A percentile compares a stretch with the other conserved stretches of the same genome.
Evolutionary conservation across 2,113 vertebrate genomes (phyloP).

Genomic region (Calonectris borealis): DNA sequence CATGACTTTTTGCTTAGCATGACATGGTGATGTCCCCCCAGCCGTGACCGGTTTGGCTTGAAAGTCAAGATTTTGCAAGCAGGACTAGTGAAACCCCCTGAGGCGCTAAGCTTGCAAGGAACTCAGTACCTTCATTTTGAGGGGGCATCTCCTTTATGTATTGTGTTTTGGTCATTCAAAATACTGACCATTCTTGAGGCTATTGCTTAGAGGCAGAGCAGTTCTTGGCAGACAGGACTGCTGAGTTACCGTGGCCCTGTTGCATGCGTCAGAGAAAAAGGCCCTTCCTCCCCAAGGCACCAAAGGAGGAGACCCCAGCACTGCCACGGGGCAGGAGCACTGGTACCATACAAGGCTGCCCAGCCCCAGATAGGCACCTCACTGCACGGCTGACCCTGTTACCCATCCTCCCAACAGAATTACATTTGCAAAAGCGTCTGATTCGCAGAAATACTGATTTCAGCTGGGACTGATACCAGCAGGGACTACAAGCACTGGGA

Average conservation of each 20-base stretch:
- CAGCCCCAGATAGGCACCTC: background rate
- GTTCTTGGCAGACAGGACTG: background rate
- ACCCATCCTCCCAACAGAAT: background rate
- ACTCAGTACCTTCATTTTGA: background rate
- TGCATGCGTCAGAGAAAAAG: background rate
- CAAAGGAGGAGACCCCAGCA: background rate
- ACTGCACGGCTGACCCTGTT: background rate
- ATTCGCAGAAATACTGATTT: background rate
- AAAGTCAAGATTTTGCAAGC: slow-evolving; percentile 46
- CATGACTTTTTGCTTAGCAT: background rate
- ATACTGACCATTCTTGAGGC: background rate
- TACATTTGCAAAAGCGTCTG: background rate
- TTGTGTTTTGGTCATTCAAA: background rate
- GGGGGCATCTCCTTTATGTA: background rate
- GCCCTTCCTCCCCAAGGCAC: background rate
- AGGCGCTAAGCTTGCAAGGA: background rate
- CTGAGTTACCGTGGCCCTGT: background rate
- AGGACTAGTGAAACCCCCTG: background rate
- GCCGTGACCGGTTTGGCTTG: slow-evolving; percentile 1
- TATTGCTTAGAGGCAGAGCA: background rate
- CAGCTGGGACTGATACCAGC: background rate
- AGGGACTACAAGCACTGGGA: background rate
- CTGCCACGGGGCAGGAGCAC: background rate
- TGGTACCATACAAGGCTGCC: background rate
- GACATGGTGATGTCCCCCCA: background rate